Conservation (phyloP, 2,888 invertebrate genomes). For the Gastracanthus pulcherrimus region DNA sequence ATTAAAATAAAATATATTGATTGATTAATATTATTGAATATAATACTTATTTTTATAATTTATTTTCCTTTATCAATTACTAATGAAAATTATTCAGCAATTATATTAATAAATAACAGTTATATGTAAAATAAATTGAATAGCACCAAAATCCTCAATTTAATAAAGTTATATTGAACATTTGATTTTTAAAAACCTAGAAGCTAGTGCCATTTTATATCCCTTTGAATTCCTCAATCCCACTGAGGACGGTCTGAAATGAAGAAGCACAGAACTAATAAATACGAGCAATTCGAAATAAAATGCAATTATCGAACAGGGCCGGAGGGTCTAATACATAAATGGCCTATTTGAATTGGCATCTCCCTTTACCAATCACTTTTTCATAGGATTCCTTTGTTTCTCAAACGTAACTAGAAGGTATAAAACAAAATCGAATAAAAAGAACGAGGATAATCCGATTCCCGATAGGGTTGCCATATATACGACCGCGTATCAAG, state of each 20-base stretch:
- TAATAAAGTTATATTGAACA: too few relatives aligned
- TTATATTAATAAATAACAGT: too few relatives aligned
- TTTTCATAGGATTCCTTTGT: conserved; percentile 28
- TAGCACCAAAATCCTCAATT: too few relatives aligned
- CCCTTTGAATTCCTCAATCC: too few relatives aligned
- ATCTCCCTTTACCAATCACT: conserved; percentile 13
- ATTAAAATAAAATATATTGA: too few relatives aligned
- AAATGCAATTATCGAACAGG: conserved; percentile 32
- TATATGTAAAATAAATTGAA: too few relatives aligned
- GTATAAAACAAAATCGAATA: conserved; percentile 30
- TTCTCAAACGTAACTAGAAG: conserved; percentile 18
- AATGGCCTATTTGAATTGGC: conserved; percentile 34
- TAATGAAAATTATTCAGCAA: too few relatives aligned
- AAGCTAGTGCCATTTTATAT: too few relatives aligned
- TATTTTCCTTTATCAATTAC: too few relatives aligned
- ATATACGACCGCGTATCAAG: not conserved
- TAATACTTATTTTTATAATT: too few relatives aligned
- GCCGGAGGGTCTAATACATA: conserved; percentile 15
- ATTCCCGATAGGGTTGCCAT: conserved; percentile 20
- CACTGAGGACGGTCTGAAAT: not conserved
- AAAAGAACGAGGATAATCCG: conserved; percentile 18
- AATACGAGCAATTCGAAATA: conserved; percentile 1
- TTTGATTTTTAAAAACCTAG: too few relatives aligned
- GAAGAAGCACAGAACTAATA: not conserved
- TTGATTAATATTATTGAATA: too few relatives aligned